Conservation (phyloP, 2,797 vertebrate genomes). For the Paratrypauchen microcephalus region DNA sequence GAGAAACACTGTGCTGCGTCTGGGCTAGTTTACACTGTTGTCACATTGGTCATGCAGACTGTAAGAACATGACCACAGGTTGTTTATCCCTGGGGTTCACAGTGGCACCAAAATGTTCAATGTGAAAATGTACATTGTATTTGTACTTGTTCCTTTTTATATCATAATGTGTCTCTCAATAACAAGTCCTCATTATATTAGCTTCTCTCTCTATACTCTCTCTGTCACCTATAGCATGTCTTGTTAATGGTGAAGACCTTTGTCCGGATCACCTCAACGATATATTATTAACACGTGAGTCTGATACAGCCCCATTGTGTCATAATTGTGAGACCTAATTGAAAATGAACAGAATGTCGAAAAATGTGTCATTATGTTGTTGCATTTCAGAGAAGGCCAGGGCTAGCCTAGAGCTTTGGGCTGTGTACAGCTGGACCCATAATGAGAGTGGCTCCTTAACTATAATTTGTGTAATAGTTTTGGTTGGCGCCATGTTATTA, state of each 20-base stretch:
- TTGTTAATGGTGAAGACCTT: slow-evolving; percentile 40
- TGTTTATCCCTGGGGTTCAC: slow-evolving; percentile 82
- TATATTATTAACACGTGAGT: slow-evolving; percentile 43
- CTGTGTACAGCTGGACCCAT: slow-evolving; percentile 76
- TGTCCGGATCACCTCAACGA: slow-evolving; percentile 43
- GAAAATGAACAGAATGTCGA: slow-evolving; percentile 55
- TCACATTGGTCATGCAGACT: slow-evolving; percentile 84
- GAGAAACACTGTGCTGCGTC: slow-evolving; percentile 86
- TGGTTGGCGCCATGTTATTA: slow-evolving; percentile 81
- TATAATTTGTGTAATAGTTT: slow-evolving; percentile 86
- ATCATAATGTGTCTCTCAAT: slow-evolving; percentile 21
- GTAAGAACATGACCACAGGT: slow-evolving; percentile 90
- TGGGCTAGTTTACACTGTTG: slow-evolving; percentile 92
- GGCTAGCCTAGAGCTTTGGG: slow-evolving; percentile 68
- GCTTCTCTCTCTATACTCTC: slow-evolving; percentile 7
- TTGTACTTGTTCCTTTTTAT: not conserved
- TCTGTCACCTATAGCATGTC: slow-evolving; percentile 14
- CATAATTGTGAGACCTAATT: slow-evolving; percentile 53
- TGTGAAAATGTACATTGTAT: slow-evolving; percentile 64
- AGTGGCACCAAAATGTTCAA: slow-evolving; percentile 79
- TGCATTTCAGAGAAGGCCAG: slow-evolving; percentile 57
- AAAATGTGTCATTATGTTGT: slow-evolving; percentile 59
- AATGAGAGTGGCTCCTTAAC: slow-evolving; percentile 80
- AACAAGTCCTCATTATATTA: slow-evolving; percentile 11
- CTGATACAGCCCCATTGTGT: slow-evolving; percentile 49